phyloP scores from a whole-genome alignment of 2,113 vertebrate genomes.

The Corapipo altera region DNA sequence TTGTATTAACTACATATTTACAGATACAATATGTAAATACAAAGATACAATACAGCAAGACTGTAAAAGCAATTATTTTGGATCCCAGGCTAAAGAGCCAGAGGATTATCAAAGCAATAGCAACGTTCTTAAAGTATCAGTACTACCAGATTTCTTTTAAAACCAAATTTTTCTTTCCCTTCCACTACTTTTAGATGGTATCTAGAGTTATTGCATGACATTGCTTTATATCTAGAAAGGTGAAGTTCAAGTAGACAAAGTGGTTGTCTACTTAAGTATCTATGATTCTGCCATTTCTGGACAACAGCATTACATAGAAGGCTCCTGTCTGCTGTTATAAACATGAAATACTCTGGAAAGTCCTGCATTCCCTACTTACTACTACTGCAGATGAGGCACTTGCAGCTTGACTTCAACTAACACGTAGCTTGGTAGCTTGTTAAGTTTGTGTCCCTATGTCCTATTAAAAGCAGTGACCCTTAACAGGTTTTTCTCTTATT shows the following conservation, averaged over 20 bases:
- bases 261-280: not conserved
- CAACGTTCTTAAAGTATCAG: not conserved
- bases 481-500: not conserved
- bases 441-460: not conserved
- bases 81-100: not conserved
- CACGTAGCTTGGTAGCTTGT: not conserved
- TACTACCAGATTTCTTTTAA: not conserved
- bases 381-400: not conserved
- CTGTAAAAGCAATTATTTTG: not conserved
- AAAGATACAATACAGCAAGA: not conserved
- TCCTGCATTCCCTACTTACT: not conserved
- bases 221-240: not conserved
- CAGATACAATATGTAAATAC: not conserved
- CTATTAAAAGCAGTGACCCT: not conserved
- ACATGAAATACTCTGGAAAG: not conserved
- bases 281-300: not conserved
- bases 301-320: not conserved
- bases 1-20: not conserved
- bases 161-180: not conserved
- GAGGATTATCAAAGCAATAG: not conserved
- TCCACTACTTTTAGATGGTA: not conserved
- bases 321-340: not conserved
- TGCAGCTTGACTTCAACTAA: not conserved
- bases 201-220: not conserved
- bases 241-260: not conserved